phyloP scores from a whole-genome alignment of 2,888 invertebrate genomes.

The Erebia palarica region DNA sequence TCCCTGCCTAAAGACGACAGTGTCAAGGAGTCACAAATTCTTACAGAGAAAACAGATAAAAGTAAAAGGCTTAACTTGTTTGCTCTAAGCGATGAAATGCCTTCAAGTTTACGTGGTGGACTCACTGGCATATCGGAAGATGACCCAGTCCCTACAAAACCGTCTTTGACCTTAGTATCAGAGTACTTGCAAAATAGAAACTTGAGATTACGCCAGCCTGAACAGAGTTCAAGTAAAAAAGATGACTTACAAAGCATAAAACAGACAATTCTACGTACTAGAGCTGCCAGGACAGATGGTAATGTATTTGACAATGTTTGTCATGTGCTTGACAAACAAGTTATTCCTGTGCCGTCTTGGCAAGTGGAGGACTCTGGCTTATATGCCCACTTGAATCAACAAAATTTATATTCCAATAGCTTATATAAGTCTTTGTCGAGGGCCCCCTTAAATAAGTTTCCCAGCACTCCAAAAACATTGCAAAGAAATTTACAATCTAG shows the following conservation, averaged over 20 bases:
- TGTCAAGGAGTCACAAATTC: constrained; percentile 50
- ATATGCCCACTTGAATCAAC: constrained; percentile 42
- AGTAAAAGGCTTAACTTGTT: constrained; percentile 64
- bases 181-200: constrained; percentile 70
- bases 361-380: constrained; percentile 55
- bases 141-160: constrained; percentile 49
- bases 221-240: constrained; percentile 49
- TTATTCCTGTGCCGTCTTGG: constrained; percentile 70
- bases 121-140: constrained; percentile 46
- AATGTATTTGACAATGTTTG: constrained; percentile 58
- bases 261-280: constrained; percentile 64
- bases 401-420: constrained; percentile 10
- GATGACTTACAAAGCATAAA: constrained; percentile 66
- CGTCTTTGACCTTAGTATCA: constrained; percentile 67
- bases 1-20: constrained; percentile 58
- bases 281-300: constrained; percentile 64
- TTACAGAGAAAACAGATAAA: constrained; percentile 54
- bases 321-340: constrained; percentile 67
- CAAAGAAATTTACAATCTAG: constrained; percentile 19
- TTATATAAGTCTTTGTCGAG: constrained; percentile 46
- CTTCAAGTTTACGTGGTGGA: constrained; percentile 63
- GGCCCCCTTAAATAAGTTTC: constrained; percentile 36
- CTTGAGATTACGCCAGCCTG: constrained; percentile 62
- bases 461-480: background rate
- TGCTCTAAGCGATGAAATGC: constrained; percentile 76